Evolutionary conservation across 2,888 invertebrate genomes (phyloP).

Genomic region (Drosophila koepferae): DNA sequence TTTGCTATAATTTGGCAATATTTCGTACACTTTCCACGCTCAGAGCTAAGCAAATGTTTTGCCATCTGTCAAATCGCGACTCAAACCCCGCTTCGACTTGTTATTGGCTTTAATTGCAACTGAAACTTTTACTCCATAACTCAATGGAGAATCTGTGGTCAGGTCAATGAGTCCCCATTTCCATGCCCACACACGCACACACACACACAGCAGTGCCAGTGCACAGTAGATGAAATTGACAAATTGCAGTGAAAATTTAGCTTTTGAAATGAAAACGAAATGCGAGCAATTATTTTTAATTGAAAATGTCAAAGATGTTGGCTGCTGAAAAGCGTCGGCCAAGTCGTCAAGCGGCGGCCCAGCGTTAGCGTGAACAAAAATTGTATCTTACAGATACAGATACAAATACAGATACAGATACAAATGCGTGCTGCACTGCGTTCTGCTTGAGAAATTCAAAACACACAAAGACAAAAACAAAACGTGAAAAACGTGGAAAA

Average conservation of each 20-base stretch:
- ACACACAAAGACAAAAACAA: neutral
- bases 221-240: conserved; percentile 63
- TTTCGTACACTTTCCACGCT: neutral
- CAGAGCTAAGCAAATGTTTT: neutral
- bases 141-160: conserved; percentile 46
- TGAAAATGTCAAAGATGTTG: conserved; percentile 79
- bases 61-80: conserved; percentile 1
- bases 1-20: neutral
- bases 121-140: conserved; percentile 8
- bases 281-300: conserved; percentile 81
- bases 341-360: conserved; percentile 52
- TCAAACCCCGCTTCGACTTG: neutral
- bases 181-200: conserved; percentile 27
- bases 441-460: conserved; percentile 39
- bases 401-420: conserved; percentile 27
- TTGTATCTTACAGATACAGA: conserved; percentile 27
- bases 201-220: conserved; percentile 6
- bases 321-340: conserved; percentile 63
- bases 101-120: conserved; percentile 18
- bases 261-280: conserved; percentile 71
- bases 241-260: conserved; percentile 71
- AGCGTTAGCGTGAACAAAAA: conserved; percentile 24
- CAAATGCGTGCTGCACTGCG: conserved; percentile 26
- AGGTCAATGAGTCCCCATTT: conserved; percentile 50
- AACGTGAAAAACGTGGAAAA: conserved; percentile 50